Conservation (phyloP, 2,113 vertebrate genomes). For the Tichodroma muraria region DNA sequence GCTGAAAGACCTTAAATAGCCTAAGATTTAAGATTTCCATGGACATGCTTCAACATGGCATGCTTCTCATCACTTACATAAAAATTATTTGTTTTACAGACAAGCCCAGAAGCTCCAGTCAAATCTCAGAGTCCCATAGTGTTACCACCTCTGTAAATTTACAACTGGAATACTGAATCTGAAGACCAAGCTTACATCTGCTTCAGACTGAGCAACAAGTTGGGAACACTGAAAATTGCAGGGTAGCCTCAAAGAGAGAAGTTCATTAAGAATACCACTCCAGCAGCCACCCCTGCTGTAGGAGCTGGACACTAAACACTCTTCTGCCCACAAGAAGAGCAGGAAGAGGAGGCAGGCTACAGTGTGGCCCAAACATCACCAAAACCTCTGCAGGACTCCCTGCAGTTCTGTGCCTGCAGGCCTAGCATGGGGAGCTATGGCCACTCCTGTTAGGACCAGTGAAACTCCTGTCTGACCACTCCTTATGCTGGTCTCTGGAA, state of each 20-base stretch:
- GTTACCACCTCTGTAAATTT: not conserved
- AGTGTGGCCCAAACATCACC: not conserved
- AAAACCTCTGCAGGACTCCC: not conserved
- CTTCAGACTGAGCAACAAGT: not conserved
- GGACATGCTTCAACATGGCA: not conserved
- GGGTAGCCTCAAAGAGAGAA: not conserved
- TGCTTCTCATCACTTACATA: not conserved
- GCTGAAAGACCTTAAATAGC: not conserved
- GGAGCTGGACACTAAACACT: not conserved
- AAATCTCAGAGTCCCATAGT: not conserved
- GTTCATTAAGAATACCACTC: not conserved
- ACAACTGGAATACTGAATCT: not conserved
- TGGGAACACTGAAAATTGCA: not conserved
- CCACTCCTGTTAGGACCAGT: not conserved
- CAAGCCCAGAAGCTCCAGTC: not conserved
- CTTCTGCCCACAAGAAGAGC: not conserved
- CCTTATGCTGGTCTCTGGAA: not conserved
- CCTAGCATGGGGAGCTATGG: rapidly evolving
- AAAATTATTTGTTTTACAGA: not conserved
- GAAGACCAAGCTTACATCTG: not conserved
- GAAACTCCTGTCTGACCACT: not conserved
- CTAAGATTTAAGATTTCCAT: not conserved
- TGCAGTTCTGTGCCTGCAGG: not conserved
- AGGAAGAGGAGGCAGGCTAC: not conserved
- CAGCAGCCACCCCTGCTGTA: not conserved